Conservation (phyloP, 1,140 invertebrate species). For the Anoplolepis gracilipes region DNA sequence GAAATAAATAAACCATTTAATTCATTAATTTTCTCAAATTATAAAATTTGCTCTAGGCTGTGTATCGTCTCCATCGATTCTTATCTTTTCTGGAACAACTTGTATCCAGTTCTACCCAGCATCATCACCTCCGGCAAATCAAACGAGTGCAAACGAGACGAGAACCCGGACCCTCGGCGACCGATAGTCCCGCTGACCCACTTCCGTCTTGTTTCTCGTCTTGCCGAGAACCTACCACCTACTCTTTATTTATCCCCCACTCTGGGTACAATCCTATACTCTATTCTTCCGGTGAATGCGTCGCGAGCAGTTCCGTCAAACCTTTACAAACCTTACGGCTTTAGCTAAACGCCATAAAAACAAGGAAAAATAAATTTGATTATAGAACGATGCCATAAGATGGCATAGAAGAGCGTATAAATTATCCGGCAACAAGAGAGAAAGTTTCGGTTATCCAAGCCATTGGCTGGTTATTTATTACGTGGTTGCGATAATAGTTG, state of each 20-base stretch:
- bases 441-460: constrained; percentile 44
- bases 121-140: constrained; percentile 39
- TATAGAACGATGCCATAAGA: not conserved
- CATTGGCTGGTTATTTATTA: constrained; percentile 10
- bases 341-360: not conserved
- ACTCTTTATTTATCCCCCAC: constrained; percentile 72
- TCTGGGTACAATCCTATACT: constrained; percentile 35
- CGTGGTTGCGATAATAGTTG: constrained; percentile 11
- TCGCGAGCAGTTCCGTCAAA: constrained; percentile 25
- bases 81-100: constrained; percentile 30
- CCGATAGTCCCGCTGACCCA: constrained; percentile 81
- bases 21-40: not conserved
- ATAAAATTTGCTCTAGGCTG: not conserved
- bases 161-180: constrained; percentile 80
- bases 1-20: not conserved
- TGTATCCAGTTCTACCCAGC: constrained; percentile 37
- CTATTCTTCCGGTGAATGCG: constrained; percentile 49
- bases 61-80: not conserved
- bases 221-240: constrained; percentile 71
- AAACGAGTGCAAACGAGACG: constrained; percentile 65
- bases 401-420: not conserved
- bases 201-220: constrained; percentile 78
- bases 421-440: constrained; percentile 37
- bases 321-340: constrained; percentile 11
- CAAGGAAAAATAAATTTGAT: constrained; percentile 1